These are phyloP conservation scores for Drosophila affinis DNA, from an alignment of 2,888 invertebrate genomes.

Conservation along the genomic window DNA sequence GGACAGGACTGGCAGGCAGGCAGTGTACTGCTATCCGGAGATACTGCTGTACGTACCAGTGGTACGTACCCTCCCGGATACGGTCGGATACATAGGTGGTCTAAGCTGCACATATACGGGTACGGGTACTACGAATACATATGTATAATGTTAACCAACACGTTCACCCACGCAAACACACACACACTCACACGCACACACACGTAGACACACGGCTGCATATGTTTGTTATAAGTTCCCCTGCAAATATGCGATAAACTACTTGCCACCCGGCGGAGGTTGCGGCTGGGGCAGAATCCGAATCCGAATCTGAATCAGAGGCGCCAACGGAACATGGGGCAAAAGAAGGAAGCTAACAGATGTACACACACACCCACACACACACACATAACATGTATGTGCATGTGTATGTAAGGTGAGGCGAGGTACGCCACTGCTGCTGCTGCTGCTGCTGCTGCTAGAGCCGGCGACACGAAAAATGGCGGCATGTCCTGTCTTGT, in stretches of 20 bases:
- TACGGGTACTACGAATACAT: conserved; percentile 14
- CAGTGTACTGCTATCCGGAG: not conserved
- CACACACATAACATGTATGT: not conserved
- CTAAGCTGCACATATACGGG: conserved; percentile 6
- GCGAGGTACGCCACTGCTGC: not conserved
- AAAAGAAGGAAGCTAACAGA: not conserved
- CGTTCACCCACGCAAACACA: conserved; percentile 41
- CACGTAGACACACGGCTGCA: conserved; percentile 44
- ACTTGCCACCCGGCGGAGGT: conserved; percentile 57
- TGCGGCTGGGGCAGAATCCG: conserved; percentile 1
- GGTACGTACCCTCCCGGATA: conserved; percentile 20
- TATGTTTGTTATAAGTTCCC: conserved; percentile 66
- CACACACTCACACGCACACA: conserved; percentile 12
- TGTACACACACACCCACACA: too few species aligned
- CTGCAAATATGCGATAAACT: conserved; percentile 75
- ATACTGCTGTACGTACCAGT: not conserved
- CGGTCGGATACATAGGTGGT: conserved; percentile 47
- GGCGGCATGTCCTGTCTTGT: conserved; percentile 43
- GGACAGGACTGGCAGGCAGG: conserved; percentile 5
- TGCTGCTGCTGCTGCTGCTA: conserved; percentile 3
- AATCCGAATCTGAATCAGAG: not conserved
- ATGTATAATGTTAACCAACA: conserved; percentile 52
- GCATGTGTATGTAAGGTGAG: not conserved
- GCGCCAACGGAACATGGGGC: not conserved
- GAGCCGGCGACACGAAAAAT: conserved; percentile 43